Conservation (phyloP, 1,140 invertebrate genomes). For the Solenopsis fugax region DNA sequence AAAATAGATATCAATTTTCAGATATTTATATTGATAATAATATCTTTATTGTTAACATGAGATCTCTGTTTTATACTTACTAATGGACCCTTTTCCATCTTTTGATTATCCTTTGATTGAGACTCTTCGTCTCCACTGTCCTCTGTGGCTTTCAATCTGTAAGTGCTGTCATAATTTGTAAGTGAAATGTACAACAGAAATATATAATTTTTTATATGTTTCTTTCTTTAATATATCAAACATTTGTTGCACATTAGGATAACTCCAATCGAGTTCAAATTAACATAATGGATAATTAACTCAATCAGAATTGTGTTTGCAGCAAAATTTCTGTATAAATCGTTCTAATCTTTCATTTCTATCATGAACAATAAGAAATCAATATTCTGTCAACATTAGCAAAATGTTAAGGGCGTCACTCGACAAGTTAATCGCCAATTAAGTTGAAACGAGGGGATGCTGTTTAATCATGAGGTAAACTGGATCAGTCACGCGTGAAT, state of each 20-base stretch:
- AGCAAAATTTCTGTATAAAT: neutral
- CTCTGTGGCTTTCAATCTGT: slow-evolving; percentile 87
- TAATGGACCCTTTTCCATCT: slow-evolving; percentile 83
- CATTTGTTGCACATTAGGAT: neutral
- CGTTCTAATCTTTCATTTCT: neutral
- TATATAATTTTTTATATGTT: too few relatives aligned
- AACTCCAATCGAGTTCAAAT: neutral
- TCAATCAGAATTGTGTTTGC: neutral
- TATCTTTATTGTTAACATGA: slow-evolving; percentile 24
- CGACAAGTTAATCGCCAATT: neutral
- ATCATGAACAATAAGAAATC: neutral
- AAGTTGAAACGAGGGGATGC: neutral
- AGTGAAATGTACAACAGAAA: neutral
- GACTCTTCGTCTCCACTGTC: slow-evolving; percentile 88
- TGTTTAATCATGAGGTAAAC: too few relatives aligned
- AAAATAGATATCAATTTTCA: slow-evolving; percentile 59
- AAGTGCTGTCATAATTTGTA: slow-evolving; percentile 71
- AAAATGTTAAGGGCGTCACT: neutral
- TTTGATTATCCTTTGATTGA: slow-evolving; percentile 84
- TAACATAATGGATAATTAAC: neutral
- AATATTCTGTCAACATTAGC: neutral
- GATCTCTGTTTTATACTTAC: slow-evolving; percentile 76
- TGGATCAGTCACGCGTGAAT: neutral
- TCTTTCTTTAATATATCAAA: neutral
- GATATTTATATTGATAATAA: slow-evolving; percentile 37